Percentiles rank a stretch among this genome's conserved stretches.
Conservation (phyloP, 1,140 invertebrate genomes). For the Drosophila pruinosa region DNA sequence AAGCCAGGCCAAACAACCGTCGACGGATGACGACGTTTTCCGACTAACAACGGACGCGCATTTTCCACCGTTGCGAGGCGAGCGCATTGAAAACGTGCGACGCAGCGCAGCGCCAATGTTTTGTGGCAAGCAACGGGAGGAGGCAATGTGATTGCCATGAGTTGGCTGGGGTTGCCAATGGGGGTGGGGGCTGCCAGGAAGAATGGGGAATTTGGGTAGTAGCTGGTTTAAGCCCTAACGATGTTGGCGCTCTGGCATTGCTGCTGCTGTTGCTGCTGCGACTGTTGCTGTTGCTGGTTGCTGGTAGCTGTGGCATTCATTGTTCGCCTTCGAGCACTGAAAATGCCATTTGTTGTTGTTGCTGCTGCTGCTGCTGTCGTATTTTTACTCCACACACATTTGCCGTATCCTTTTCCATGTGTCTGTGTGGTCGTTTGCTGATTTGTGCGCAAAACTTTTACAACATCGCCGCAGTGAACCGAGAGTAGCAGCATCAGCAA, state of each 20-base stretch:
- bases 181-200: neutral
- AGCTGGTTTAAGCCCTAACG: conserved; percentile 71
- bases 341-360: conserved; percentile 62
- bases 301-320: conserved; percentile 64
- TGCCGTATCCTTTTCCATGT: conserved; percentile 62
- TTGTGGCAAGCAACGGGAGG: conserved; percentile 3
- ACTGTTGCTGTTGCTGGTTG: conserved; percentile 31
- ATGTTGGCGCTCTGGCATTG: conserved; percentile 58
- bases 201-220: conserved; percentile 18
- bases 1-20: conserved; percentile 76
- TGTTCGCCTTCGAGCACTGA: conserved; percentile 67
- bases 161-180: neutral
- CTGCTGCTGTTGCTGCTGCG: conserved; percentile 33
- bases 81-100: conserved; percentile 81
- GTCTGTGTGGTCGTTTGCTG: conserved; percentile 57
- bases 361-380: conserved; percentile 49
- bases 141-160: conserved; percentile 22
- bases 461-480: conserved; percentile 66
- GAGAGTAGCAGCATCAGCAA: conserved; percentile 42
- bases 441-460: conserved; percentile 79
- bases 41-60: conserved; percentile 81
- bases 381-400: conserved; percentile 67
- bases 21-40: conserved; percentile 81
- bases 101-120: conserved; percentile 65
- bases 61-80: conserved; percentile 80